A percentile compares a stretch with the other conserved stretches of the same genome.
phyloP scores from a whole-genome alignment of 2,888 invertebrate species.

The Limnephilus auricula region DNA sequence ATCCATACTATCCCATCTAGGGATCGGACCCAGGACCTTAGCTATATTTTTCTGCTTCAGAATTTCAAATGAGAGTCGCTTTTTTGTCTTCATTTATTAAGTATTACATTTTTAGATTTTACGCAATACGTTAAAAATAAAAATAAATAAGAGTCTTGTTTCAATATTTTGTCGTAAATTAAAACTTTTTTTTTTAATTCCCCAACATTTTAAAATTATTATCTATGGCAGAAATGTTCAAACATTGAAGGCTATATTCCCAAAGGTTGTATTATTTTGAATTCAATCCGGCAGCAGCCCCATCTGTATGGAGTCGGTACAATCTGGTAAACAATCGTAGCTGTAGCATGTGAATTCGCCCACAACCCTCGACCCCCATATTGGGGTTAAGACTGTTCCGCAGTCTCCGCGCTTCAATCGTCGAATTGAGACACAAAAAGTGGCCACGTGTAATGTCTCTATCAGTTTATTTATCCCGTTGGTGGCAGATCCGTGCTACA shows the following conservation, averaged over 20 bases:
- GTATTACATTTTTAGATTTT: no score
- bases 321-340: background rate
- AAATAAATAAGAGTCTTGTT: no score
- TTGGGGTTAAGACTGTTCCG: background rate
- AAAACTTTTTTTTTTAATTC: no score
- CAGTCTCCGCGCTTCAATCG: slow-evolving; percentile 5
- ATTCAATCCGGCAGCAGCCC: background rate
- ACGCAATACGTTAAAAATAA: no score
- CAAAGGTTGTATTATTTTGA: background rate
- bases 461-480: slow-evolving; percentile 19
- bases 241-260: background rate
- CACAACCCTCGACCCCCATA: background rate
- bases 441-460: slow-evolving; percentile 18
- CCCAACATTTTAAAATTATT: no score
- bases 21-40: no score
- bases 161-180: no score
- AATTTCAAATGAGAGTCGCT: no score
- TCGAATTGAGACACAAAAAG: slow-evolving; percentile 23
- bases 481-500: background rate
- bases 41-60: no score
- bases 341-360: background rate
- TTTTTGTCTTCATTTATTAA: no score
- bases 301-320: background rate
- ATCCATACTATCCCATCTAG: no score
- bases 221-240: no score